These are phyloP conservation scores for Aurelia aurita DNA, from an alignment of 30 jellyfish, hydroid and myxozoan genomes.

Conservation along the genomic window DNA sequence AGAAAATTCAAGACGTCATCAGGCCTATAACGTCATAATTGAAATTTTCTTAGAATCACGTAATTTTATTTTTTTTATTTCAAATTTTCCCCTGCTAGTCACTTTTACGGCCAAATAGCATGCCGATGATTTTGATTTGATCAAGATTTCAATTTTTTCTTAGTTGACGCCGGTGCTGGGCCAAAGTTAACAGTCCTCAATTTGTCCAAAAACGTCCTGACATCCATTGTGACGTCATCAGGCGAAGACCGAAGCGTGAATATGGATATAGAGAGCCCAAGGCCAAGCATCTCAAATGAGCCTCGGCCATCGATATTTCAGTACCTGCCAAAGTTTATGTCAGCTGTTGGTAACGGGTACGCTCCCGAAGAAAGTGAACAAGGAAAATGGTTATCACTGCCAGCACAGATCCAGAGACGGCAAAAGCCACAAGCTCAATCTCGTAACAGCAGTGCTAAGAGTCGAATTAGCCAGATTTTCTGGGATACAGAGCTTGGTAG, in stretches of 20 bases:
- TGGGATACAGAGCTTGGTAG: conserved; percentile 60
- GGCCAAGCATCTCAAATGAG: conserved; percentile 70
- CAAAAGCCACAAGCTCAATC: conserved; percentile 20
- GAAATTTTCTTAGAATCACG: too few relatives aligned
- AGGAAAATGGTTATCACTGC: conserved; percentile 34
- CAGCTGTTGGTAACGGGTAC: conserved; percentile 13
- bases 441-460: conserved; percentile 47
- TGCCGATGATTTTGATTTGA: neutral
- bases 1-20: too few relatives aligned
- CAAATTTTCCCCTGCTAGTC: neutral
- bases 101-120: neutral
- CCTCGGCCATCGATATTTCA: conserved; percentile 71
- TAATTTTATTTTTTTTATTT: neutral
- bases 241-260: conserved; percentile 29
- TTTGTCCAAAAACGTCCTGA: conserved; percentile 38
- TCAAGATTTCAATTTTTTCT: too few relatives aligned
- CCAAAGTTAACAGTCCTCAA: conserved; percentile 44
- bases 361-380: conserved; percentile 18
- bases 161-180: neutral
- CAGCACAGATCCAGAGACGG: conserved; percentile 47
- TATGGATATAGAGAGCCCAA: conserved; percentile 56
- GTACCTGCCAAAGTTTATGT: conserved; percentile 39
- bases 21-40: too few relatives aligned
- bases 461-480: conserved; percentile 50
- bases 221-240: conserved; percentile 73